phyloP scores from a whole-genome alignment of 2,888 invertebrate species.

The Eupithecia dodoneata region DNA sequence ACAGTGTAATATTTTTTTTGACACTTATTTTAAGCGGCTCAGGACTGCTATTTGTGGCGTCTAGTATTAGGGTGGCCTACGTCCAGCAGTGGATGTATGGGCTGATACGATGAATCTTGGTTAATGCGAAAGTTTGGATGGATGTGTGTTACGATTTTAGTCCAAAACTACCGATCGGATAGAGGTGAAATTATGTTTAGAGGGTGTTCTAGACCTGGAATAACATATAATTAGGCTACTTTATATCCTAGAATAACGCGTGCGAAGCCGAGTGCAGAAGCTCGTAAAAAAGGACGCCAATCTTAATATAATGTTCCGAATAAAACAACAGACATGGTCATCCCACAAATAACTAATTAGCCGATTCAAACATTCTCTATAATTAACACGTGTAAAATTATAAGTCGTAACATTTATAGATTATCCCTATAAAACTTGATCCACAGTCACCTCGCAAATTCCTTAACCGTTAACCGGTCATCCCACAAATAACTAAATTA shows the following conservation, averaged over 20 bases:
- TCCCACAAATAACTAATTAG: background rate
- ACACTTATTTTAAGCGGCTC: no score
- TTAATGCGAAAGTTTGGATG: no score
- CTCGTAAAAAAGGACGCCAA: background rate
- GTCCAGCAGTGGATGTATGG: no score
- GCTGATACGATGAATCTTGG: no score
- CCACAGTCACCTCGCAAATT: slow-evolving; percentile 39
- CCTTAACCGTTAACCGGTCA: slow-evolving; percentile 34
- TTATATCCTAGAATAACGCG: background rate
- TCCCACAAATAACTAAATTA: background rate
- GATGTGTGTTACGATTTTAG: no score
- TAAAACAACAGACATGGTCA: background rate
- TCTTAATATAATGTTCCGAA: background rate
- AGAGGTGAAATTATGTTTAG: no score
- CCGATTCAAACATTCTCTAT: background rate
- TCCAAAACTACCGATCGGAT: no score
- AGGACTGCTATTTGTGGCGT: no score
- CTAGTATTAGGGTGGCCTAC: no score
- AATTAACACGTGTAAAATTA: background rate
- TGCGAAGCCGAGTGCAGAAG: background rate
- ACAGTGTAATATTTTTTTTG: no score
- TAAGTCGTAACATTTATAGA: slow-evolving; percentile 16
- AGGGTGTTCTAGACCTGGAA: no score
- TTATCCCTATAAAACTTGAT: slow-evolving; percentile 17
- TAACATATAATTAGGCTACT: no score